phyloP scores from a whole-genome alignment of 2,888 invertebrate species.

The Ernsta delagoae region DNA sequence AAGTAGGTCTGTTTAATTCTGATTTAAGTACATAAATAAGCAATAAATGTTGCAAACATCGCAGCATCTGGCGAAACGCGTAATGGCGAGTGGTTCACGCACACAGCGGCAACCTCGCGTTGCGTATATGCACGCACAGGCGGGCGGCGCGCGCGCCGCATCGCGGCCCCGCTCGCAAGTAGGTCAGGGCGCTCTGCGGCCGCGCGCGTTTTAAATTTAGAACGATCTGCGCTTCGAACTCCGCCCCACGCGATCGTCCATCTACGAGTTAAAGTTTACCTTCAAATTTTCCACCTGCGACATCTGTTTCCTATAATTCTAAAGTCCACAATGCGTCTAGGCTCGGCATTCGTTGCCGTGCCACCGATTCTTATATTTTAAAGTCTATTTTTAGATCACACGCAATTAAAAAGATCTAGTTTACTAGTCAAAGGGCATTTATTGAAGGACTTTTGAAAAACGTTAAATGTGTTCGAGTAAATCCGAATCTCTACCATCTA shows the following conservation, averaged over 20 bases:
- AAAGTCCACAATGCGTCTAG: not conserved
- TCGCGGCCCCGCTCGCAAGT: conserved; percentile 83
- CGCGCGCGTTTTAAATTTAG: conserved; percentile 84
- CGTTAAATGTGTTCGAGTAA: not conserved
- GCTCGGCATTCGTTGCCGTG: not conserved
- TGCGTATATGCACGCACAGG: conserved; percentile 64
- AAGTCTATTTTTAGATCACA: conserved; percentile 10
- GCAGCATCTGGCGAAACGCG: conserved; percentile 81
- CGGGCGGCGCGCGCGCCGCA: conserved; percentile 77
- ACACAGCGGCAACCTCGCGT: conserved; percentile 64
- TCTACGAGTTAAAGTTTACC: conserved; percentile 68
- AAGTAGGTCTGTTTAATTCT: conserved; percentile 47
- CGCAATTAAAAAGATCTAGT: conserved; percentile 10
- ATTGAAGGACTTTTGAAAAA: not conserved
- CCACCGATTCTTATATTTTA: too few relatives aligned
- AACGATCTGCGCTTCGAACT: conserved; percentile 81
- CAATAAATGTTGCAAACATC: conserved; percentile 73
- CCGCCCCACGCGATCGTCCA: conserved; percentile 75
- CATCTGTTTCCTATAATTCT: conserved; percentile 8
- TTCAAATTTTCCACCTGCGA: conserved; percentile 55
- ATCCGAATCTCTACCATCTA: too few relatives aligned
- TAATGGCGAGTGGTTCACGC: conserved; percentile 75
- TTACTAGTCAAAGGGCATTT: conserved; percentile 15
- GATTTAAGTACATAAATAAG: conserved; percentile 50
- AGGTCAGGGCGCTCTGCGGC: conserved; percentile 84